Evolutionary conservation across 23 tunicate species (phyloP).

Genomic region (Clavelina lepadiformis): DNA sequence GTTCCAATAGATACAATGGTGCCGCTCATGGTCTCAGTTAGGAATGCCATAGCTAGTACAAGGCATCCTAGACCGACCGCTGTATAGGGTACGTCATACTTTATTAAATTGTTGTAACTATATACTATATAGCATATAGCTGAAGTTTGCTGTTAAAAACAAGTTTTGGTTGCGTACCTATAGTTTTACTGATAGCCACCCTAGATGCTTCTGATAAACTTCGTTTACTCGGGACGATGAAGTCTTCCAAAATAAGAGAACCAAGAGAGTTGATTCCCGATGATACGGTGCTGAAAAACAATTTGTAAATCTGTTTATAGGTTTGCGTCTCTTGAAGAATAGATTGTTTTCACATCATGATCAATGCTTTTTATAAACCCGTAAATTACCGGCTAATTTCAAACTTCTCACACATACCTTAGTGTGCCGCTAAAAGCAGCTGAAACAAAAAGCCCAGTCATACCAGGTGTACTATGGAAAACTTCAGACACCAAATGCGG

Average conservation of each 20-base stretch:
- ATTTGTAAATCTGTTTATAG: not conserved
- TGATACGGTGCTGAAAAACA: constrained; percentile 47
- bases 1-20: constrained; percentile 40
- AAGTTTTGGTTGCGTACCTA: constrained; percentile 25
- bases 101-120: not conserved
- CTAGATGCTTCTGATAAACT: not conserved
- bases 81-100: not conserved
- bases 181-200: constrained; percentile 28
- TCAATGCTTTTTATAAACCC: not conserved
- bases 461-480: constrained; percentile 40
- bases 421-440: constrained; percentile 53
- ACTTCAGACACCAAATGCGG: constrained; percentile 51
- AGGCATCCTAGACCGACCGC: not conserved
- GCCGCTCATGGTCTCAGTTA: not conserved
- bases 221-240: constrained; percentile 6
- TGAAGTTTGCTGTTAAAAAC: not conserved
- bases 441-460: constrained; percentile 47
- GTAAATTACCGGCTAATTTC: not conserved
- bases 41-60: not conserved
- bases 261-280: constrained; percentile 40
- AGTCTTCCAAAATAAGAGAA: constrained; percentile 23
- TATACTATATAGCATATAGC: not conserved
- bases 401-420: constrained; percentile 28
- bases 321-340: not conserved
- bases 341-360: not conserved